These are phyloP conservation scores for Heliconius melpomene DNA, from an alignment of 1,140 invertebrate species.

Conservation along the genomic window DNA sequence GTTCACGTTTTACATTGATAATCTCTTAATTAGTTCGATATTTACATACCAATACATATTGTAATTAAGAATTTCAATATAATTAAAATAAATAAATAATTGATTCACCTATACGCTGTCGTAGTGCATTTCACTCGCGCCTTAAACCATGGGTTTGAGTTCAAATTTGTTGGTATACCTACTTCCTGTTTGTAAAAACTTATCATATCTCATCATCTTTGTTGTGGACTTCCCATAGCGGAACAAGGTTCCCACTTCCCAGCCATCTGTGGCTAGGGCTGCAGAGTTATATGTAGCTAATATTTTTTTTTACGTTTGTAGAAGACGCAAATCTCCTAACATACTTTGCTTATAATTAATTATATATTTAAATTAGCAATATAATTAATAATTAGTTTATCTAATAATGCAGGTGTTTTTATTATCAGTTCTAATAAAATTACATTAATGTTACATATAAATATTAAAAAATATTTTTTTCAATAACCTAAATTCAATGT, in stretches of 20 bases:
- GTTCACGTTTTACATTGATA: neutral
- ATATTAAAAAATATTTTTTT: no score
- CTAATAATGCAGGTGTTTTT: neutral
- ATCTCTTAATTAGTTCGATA: neutral
- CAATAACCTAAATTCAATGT: no score
- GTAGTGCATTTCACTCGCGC: neutral
- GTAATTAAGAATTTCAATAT: neutral
- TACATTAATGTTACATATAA: no score
- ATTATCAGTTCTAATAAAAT: neutral
- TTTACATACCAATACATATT: neutral
- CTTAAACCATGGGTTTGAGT: neutral
- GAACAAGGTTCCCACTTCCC: no score
- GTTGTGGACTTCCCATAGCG: no score
- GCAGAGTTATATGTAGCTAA: no score
- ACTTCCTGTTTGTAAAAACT: no score
- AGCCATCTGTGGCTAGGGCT: no score
- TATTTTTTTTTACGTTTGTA: no score
- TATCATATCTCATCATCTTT: no score
- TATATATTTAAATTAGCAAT: neutral
- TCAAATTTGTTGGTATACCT: neutral
- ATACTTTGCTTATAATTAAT: neutral
- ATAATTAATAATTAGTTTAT: neutral
- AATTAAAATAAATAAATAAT: constrained; percentile 1
- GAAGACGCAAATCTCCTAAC: no score
- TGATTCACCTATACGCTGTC: neutral